These are phyloP conservation scores for Pseudopipra pipra DNA, from an alignment of 2,113 vertebrate genomes.

Conservation along the genomic window DNA sequence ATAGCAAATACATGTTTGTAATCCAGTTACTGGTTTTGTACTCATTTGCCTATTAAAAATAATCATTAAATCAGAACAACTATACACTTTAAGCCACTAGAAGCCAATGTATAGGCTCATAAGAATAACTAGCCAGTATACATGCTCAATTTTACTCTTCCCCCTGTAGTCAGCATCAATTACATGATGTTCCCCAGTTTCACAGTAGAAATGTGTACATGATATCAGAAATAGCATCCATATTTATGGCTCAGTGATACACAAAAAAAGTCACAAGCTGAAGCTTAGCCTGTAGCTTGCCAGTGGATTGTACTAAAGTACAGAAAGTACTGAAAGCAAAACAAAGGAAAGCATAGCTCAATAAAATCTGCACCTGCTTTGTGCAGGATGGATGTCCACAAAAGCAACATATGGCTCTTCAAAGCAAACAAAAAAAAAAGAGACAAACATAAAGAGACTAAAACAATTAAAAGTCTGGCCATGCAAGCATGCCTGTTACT, in stretches of 20 bases:
- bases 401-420: background rate
- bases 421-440: background rate
- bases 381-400: accelerated
- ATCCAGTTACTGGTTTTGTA: background rate
- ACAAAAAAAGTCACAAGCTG: background rate
- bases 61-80: background rate
- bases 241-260: background rate
- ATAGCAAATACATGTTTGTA: background rate
- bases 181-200: background rate
- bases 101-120: background rate
- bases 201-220: background rate
- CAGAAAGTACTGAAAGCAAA: background rate
- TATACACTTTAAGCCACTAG: background rate
- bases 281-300: background rate
- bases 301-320: background rate
- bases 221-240: background rate
- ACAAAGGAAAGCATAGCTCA: background rate
- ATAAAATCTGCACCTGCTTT: background rate
- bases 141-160: background rate
- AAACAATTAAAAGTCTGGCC: background rate
- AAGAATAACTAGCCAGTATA: background rate
- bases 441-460: background rate
- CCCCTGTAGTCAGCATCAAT: background rate
- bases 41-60: background rate
- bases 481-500: background rate